Base-by-base conservation (phyloP, 1,140 invertebrate genomes). In the Mizuhopecten yessoensis region DNA sequence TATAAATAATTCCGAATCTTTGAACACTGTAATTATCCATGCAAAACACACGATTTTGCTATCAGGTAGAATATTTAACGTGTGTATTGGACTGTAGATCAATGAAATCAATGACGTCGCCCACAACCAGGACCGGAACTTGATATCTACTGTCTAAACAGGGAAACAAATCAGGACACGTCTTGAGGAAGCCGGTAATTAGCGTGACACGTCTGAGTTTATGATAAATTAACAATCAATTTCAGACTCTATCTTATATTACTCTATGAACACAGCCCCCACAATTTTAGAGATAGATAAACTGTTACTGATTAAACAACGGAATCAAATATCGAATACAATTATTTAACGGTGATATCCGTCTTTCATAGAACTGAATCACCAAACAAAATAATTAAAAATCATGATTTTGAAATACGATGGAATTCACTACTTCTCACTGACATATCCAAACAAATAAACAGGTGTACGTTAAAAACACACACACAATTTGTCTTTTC, bases 171-270 rank as follows among this genome's bases (percentile, higher is more conserved):
- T 75, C 57, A 75, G 57, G 57, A 75, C 57, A 29, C 11, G 57
- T 75, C n/a, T 75, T 75, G 57, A 75, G n/a, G n/a, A 75, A 75
- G 23, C 23, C 57, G 23, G 57, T 75, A 75, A 75, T 75, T 75
- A 75, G 23, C n/a, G 57, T 29, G 57, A 29, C 57, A 29, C 11
- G 29, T 75, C 57, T 75, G 57, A 29, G 23, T 13, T n/a, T 75
- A 75, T 75, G 57, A 75, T 75, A 29, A n/a, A 75, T 75, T 29
- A n/a, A 75, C 20, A 7, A 29, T 75, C 1, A 29, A n/a, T 29
- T 29, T 29, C 1, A 0, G 57, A n/a, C 23, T 9, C n/a, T 75
- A 29, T n/a, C 23, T 75, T 29, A 75, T 29, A n/a, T n/a, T 23
- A 49, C 5, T 49, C 1, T 49, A 23, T 49, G 11, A 49, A n/a